A percentile compares a stretch with the other conserved stretches of the same genome.
These are phyloP conservation scores for Pollenia angustigena DNA, from an alignment of 2,888 invertebrate species.

Conservation along the genomic window DNA sequence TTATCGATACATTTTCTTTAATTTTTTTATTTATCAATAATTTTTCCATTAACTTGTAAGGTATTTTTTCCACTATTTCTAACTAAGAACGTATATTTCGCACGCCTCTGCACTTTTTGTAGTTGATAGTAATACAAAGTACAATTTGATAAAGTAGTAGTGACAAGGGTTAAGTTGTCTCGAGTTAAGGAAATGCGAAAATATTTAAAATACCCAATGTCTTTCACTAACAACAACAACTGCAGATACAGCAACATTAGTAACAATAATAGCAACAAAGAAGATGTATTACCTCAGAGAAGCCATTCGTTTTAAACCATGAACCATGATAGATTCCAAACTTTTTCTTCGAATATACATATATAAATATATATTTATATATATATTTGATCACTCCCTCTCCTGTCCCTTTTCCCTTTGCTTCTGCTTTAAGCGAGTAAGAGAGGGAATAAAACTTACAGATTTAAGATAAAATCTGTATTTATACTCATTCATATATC, in stretches of 20 bases:
- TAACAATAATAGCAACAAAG: conserved; percentile 35
- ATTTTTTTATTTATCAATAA: no score
- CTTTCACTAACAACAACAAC: conserved; percentile 16
- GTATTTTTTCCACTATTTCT: not conserved
- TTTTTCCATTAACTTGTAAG: no score
- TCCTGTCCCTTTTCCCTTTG: not conserved
- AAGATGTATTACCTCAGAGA: conserved; percentile 68
- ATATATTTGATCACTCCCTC: not conserved
- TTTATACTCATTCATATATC: conserved; percentile 54
- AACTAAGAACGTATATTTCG: not conserved
- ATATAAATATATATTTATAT: not conserved
- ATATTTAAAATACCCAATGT: conserved; percentile 69
- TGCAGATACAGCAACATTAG: not conserved
- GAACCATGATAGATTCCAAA: conserved; percentile 65
- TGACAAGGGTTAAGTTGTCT: conserved; percentile 73
- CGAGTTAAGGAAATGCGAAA: conserved; percentile 70
- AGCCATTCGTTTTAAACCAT: conserved; percentile 63
- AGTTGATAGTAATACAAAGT: conserved; percentile 66
- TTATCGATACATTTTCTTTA: no score
- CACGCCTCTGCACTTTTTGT: conserved; percentile 38
- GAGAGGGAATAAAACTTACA: conserved; percentile 2
- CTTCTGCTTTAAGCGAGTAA: not conserved
- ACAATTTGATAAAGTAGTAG: conserved; percentile 72
- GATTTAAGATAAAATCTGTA: conserved; percentile 48
- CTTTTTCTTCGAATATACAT: conserved; percentile 12